A percentile compares a stretch with the other conserved stretches of the same genome.
Evolutionary conservation across 92 coral and sea anemone species (phyloP).

Genomic region (Siderastrea radians): DNA sequence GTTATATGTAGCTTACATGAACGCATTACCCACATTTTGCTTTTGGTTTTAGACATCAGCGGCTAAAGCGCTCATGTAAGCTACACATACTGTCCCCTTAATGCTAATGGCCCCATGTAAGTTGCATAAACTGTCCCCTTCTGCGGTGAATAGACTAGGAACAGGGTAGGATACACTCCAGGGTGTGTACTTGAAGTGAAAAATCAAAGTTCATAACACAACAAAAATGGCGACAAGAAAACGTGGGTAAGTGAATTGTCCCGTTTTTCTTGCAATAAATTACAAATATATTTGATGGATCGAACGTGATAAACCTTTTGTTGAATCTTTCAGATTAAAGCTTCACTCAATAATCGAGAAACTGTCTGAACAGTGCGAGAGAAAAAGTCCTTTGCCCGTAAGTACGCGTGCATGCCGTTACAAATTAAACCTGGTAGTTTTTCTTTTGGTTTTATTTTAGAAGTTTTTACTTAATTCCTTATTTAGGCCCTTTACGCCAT

Average conservation of each 20-base stretch:
- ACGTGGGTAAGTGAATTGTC: conserved; percentile 19
- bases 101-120: too few relatives aligned
- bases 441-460: too few relatives aligned
- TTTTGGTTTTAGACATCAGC: too few relatives aligned
- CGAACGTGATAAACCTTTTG: not conserved
- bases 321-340: conserved; percentile 59
- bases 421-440: too few relatives aligned
- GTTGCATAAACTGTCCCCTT: too few relatives aligned
- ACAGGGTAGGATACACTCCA: not conserved
- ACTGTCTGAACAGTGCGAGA: conserved; percentile 83
- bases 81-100: too few relatives aligned
- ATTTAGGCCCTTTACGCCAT: too few relatives aligned
- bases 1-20: too few relatives aligned
- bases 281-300: not conserved
- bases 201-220: not conserved
- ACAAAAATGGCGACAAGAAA: conserved; percentile 4
- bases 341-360: conserved; percentile 91
- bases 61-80: too few relatives aligned
- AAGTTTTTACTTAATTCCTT: too few relatives aligned
- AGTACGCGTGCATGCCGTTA: not conserved
- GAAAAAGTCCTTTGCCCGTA: conserved; percentile 67
- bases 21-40: too few relatives aligned
- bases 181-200: not conserved
- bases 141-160: not conserved
- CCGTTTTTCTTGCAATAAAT: not conserved